phyloP scores from a whole-genome alignment of 2,888 invertebrate species.

The Dichetophora obliterata region DNA sequence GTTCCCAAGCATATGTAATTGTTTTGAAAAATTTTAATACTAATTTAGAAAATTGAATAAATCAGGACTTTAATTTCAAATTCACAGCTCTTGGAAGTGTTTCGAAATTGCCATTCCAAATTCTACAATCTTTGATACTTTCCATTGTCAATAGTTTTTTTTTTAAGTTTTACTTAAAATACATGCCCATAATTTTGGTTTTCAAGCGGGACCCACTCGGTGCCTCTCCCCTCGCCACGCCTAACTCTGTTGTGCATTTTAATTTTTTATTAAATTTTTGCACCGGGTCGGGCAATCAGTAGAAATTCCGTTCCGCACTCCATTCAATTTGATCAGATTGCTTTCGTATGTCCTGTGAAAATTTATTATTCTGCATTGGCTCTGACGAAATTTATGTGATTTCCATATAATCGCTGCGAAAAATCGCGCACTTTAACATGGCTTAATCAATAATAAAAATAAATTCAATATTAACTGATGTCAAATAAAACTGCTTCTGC shows the following conservation, averaged over 20 bases:
- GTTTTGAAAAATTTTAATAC: too few species aligned
- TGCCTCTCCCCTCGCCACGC: too few species aligned
- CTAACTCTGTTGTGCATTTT: neutral
- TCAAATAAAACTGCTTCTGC: constrained; percentile 21
- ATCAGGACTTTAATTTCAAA: too few species aligned
- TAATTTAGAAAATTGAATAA: too few species aligned
- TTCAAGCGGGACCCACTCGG: too few species aligned
- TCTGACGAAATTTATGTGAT: constrained; percentile 14
- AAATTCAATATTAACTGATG: constrained; percentile 39
- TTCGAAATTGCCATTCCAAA: too few species aligned
- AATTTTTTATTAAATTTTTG: constrained; percentile 15
- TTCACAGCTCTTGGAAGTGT: too few species aligned
- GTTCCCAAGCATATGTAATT: too few species aligned
- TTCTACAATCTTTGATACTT: too few species aligned
- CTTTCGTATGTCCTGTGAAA: constrained; percentile 23
- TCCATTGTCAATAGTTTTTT: neutral
- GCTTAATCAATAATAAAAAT: constrained; percentile 30
- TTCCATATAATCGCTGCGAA: constrained; percentile 27
- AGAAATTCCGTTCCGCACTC: constrained; percentile 33
- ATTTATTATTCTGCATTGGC: constrained; percentile 32
- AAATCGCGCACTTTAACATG: constrained; percentile 10
- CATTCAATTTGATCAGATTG: constrained; percentile 36
- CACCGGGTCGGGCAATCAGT: constrained; percentile 19
- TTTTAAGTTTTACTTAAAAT: neutral
- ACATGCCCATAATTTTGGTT: neutral